Evolutionary conservation across 2,888 invertebrate species (phyloP), one percentile per base, ranked within the genome.

Genomic region (Meandrusa payeni): DNA sequence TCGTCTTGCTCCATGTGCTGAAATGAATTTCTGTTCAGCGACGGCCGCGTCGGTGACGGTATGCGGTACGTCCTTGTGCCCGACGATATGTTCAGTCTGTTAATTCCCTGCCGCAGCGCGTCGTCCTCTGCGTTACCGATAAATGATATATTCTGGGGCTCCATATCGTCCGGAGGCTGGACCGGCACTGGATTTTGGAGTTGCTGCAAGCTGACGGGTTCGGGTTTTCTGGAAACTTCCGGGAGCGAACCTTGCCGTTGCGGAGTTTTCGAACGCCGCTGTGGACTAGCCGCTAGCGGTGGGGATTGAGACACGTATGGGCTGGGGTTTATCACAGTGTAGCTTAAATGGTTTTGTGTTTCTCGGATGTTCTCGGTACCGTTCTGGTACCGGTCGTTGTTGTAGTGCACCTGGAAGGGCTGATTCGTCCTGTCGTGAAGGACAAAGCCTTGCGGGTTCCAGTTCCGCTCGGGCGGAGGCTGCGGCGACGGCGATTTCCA

Each of bases 121-220:
- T 90, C 90, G 59, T 89, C 74, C 19, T 86, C 85, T 12, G 91
- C 90, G 73, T 91, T 92, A 65, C 95, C 96, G 56, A 96, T 96
- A 68, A 97, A 97, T 41, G 96, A 96, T 63, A 97, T 96, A 82
- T 94, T 96, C 73, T 97, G 97, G 0, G 97, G 96, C 61, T 95
- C 96, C 96, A 97, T 96, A 67, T 95, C 95, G 68, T 95, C 95
- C 11, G 91, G 91, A 40, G 93, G 91, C 15, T 92, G 93, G 6
- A 91, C 90, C 91, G 92, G 91, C 31, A 92, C 88, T 1, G 92
- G 90, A 5, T 90, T 42, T 31, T 69, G 79, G 31, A 90, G 74
- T 58, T 89, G 89, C 55, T 89, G 89, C 47, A 90, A 59, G 50
- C 85, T 88, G 47, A 90, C 88, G 1, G 87, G 78, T 4, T 80